Evolutionary conservation across 2,888 invertebrate genomes (phyloP).

Genomic region (Drosophila mimica): DNA sequence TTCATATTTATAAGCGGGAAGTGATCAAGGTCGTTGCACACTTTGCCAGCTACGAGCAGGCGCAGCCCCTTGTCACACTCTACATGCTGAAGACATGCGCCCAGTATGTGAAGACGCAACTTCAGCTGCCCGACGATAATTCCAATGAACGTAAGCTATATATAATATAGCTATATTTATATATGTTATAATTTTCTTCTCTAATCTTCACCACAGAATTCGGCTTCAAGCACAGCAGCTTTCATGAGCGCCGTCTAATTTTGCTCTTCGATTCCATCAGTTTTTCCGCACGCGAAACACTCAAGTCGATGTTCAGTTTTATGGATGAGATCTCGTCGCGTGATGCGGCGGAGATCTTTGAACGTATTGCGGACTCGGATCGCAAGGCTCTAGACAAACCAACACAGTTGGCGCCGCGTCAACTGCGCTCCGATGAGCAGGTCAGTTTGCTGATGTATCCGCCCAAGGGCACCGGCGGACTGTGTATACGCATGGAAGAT

Average conservation of each 20-base stretch:
- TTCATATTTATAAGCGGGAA: conserved; percentile 89
- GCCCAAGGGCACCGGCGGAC: conserved; percentile 92
- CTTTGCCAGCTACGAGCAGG: conserved; percentile 88
- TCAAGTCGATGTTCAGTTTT: conserved; percentile 88
- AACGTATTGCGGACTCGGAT: conserved; percentile 87
- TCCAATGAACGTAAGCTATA: conserved; percentile 65
- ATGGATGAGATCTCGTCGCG: conserved; percentile 90
- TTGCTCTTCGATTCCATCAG: conserved; percentile 89
- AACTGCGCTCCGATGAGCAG: conserved; percentile 85
- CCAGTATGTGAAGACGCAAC: conserved; percentile 88
- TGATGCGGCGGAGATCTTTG: conserved; percentile 93
- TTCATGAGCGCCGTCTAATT: conserved; percentile 88
- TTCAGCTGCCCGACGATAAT: conserved; percentile 87
- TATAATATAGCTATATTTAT: neutral
- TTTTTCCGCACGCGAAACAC: conserved; percentile 88
- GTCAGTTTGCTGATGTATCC: conserved; percentile 92
- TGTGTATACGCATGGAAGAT: conserved; percentile 97
- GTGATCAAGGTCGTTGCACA: conserved; percentile 91
- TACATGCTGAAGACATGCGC: conserved; percentile 90
- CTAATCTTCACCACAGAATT: conserved; percentile 45
- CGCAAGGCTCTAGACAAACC: conserved; percentile 79
- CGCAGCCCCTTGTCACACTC: conserved; percentile 90
- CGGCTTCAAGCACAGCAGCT: conserved; percentile 60
- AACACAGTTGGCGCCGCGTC: conserved; percentile 85
- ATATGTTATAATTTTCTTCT: neutral